Percentiles rank a stretch among this genome's conserved stretches.
Evolutionary conservation across 2,113 vertebrate genomes (phyloP).

Genomic region (Cryptomyrus ogoouensis): DNA sequence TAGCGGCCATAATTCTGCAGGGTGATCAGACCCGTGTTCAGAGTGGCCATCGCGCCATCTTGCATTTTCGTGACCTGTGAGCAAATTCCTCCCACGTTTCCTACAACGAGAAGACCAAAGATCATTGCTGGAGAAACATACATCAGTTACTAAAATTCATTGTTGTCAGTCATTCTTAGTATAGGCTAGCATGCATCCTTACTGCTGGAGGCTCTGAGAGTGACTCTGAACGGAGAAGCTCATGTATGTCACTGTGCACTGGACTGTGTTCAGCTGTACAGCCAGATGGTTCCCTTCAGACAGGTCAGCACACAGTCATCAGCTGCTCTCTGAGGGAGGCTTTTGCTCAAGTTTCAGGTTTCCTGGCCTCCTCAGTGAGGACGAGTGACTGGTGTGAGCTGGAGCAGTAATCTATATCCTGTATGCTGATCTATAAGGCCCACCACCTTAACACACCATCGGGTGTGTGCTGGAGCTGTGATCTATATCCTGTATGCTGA

Average conservation of each 20-base stretch:
- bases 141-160: not conserved
- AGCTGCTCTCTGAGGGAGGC: not conserved
- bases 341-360: not conserved
- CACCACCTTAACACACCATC: too few species aligned
- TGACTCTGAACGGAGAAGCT: not conserved
- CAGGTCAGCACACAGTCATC: not conserved
- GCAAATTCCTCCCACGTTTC: slow-evolving; percentile 68
- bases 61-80: slow-evolving; percentile 42
- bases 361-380: not conserved
- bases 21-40: slow-evolving; percentile 70
- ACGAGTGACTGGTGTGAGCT: not conserved
- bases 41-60: slow-evolving; percentile 28
- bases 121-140: not conserved
- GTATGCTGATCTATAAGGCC: not conserved
- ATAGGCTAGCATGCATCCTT: not conserved
- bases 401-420: not conserved
- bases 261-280: not conserved
- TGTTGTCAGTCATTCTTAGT: not conserved
- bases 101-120: slow-evolving; percentile 38
- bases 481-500: not conserved
- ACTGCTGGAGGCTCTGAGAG: not conserved
- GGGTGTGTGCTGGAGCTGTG: too few species aligned
- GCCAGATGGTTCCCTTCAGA: not conserved
- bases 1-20: slow-evolving; percentile 67
- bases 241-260: not conserved